phyloP scores from a whole-genome alignment of 2,888 invertebrate genomes.

The Cabera pusaria region DNA sequence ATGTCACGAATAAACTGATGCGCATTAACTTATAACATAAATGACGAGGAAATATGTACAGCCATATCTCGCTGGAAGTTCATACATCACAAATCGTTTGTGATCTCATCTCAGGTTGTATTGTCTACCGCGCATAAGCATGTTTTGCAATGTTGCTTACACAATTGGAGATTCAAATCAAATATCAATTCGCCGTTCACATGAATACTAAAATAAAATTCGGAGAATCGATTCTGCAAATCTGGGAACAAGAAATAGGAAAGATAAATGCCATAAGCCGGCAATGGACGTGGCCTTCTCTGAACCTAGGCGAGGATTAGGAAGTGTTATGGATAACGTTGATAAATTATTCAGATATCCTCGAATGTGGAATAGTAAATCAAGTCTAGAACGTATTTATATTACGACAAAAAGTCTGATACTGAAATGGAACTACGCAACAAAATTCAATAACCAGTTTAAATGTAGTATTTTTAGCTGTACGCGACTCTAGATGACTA shows the following conservation, averaged over 20 bases:
- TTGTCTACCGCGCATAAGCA: constrained; percentile 44
- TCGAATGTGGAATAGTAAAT: constrained; percentile 16
- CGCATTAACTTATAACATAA: constrained; percentile 36
- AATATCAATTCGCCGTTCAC: constrained; percentile 15
- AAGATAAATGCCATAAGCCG: constrained; percentile 32
- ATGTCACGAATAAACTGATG: constrained; percentile 31
- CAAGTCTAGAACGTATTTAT: constrained; percentile 3
- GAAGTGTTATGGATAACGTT: constrained; percentile 37
- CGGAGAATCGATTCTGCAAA: constrained; percentile 17
- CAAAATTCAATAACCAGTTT: not conserved
- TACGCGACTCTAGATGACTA: constrained; percentile 27
- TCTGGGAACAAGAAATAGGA: constrained; percentile 28
- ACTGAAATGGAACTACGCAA: not conserved
- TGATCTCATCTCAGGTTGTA: constrained; percentile 43
- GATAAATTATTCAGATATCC: constrained; percentile 32
- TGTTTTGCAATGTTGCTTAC: constrained; percentile 31
- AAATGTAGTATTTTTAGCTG: not conserved
- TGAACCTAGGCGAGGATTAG: constrained; percentile 26
- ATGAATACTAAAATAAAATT: constrained; percentile 21
- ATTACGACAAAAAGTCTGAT: constrained; percentile 7
- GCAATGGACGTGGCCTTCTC: constrained; percentile 32
- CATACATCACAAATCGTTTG: constrained; percentile 37
- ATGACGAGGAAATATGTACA: constrained; percentile 34
- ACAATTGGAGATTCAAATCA: constrained; percentile 20
- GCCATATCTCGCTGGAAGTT: constrained; percentile 25